Evolutionary conservation across 2,888 invertebrate genomes (phyloP), one percentile per base, ranked within the genome.

Genomic region (Caenorhabditis japonica): DNA sequence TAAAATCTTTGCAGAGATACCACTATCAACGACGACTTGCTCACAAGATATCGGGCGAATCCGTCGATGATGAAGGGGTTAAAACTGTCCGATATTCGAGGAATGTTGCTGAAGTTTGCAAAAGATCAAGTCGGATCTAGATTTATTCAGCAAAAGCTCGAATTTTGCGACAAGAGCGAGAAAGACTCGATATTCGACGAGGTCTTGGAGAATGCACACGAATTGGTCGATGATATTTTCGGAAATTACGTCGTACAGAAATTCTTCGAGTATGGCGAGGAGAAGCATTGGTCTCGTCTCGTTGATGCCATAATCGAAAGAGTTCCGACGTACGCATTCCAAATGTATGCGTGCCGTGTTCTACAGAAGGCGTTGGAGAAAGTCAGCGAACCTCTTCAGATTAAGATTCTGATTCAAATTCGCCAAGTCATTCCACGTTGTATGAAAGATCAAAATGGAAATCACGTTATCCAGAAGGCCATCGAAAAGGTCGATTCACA

Each of bases 361-460:
- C 97, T 99, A 85, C 97, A 99, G 90, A 99, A 99, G 89, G 97
- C 99, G 43, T 91, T 99, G 70, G 99, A 99, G 90, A 76, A 78
- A 46, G 68, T 74, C 13, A 41, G 52, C 15, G 68, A 74, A 21
- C 61, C 61, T 15, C 53, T 68, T n/a, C 61, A 74, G 41, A 52
- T 74, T 34, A 51, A 41, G n/a, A 74, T 74, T 21, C 62, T 74
- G 8, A 2, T 12, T 10, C 38, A 62, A 53, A 52, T 74, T 10
- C 44, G 47, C 7, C 46, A 49, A 8, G 59, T 68, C 12, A 82
- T 85, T 33, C 90, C 97, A 84, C 97, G 97, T 89, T 99, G 97
- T 89, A 97, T 99, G 76, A 97, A 99, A 90, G 99, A 99, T 90
- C 99, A 99, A 90, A 99, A 99, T 89, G 99, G 99, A 59, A 99